Base-by-base conservation (phyloP, 1,140 invertebrate species). In the Notospermus geniculatus region DNA sequence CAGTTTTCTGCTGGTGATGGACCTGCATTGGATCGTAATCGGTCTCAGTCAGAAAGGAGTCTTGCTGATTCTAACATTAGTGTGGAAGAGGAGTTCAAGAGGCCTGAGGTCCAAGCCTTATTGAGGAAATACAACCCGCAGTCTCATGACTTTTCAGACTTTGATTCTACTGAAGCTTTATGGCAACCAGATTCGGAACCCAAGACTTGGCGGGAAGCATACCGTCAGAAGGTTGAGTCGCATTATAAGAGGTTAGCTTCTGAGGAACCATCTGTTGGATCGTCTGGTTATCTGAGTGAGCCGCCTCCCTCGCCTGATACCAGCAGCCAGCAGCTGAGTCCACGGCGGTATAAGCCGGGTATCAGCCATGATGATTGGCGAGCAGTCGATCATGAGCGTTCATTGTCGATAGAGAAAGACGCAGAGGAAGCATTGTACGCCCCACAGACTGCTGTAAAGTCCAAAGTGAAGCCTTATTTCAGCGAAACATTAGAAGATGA, bases 331-430 rank as follows among this genome's bases (percentile, higher is more conserved):
- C 63, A 56, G 30, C n/a, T 13, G 54, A 59, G 15, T 55, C 50
- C 36, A 28, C 53, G 25, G 41, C 60, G 22, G 55, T 41, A 30
- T 57, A 23, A 22, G 55, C 61, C 15, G 57, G 59, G 52, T 67
- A 65, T 60, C 56, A 64, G 41, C 58, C 56, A n/a, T 59, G 62
- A 50, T 19, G 67, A 63, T 9, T 66, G 69, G 67, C 54, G 57
- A 62, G 60, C 58, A 22, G 59, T 63, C 59, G 46, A 73, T 66
- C 72, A 81, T 59, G 71, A 75, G 17, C 71, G 78, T 57, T 91
- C 91, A 67, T 84, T 91, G 36, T 71, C 86, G 2, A 17, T 63
- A 53, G 64, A 69, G 43, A 54, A 56, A 59, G 43, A 57, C 29
- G 32, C 32, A 4, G 32, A 36, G 32, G 32, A 36, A 15, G 32